phyloP scores from a whole-genome alignment of 2,888 invertebrate genomes.

The Strigamia maritima region DNA sequence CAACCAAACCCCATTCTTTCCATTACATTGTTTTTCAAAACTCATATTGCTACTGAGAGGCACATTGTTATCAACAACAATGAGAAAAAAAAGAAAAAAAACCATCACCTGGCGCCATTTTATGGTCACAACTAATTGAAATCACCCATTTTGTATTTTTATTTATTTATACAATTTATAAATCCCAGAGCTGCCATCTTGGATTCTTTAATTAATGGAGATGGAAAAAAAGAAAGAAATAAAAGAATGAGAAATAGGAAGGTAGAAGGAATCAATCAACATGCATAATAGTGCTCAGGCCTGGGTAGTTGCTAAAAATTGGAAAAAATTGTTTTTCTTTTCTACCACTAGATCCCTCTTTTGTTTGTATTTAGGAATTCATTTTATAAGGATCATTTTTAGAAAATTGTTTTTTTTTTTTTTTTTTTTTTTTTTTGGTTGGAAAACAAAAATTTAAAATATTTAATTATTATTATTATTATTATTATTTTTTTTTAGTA shows the following conservation, averaged over 20 bases:
- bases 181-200: constrained; percentile 32
- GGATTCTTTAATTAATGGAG: constrained; percentile 10
- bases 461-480: too few species aligned
- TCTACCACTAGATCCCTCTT: constrained; percentile 13
- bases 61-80: constrained; percentile 28
- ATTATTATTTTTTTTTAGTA: not conserved
- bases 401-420: not conserved
- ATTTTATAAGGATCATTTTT: constrained; percentile 8
- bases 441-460: too few species aligned
- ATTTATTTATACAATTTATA: not conserved
- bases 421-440: not conserved
- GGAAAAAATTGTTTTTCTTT: constrained; percentile 29
- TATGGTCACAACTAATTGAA: constrained; percentile 16
- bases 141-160: not conserved
- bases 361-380: not conserved
- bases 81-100: not conserved
- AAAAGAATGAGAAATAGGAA: constrained; percentile 10
- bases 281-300: constrained; percentile 32
- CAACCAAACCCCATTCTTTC: not conserved
- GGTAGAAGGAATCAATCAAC: constrained; percentile 9
- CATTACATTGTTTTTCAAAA: constrained; percentile 18
- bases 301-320: constrained; percentile 32
- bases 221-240: not conserved
- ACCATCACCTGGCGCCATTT: constrained; percentile 15
- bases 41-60: constrained; percentile 30